Base-by-base conservation (phyloP, 2,888 invertebrate genomes). In the Drosophila parthenogenetica region DNA sequence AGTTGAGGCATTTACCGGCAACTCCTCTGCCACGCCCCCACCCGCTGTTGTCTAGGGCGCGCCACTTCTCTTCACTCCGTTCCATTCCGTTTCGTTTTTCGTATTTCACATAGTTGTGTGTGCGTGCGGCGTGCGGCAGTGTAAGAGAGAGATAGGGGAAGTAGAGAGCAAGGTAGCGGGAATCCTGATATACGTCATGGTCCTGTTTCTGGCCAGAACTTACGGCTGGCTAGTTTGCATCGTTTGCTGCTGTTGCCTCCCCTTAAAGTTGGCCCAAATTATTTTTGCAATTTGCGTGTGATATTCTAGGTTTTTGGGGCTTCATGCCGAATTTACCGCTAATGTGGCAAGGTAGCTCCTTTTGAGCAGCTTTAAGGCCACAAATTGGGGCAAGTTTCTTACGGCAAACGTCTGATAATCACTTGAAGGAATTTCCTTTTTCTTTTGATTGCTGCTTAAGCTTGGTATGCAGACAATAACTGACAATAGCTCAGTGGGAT, bases 21-120 rank as follows among this genome's bases (percentile, higher is more conserved):
- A 14, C 58, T 22, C 43, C 35, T 13, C 29, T 35, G 17, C 43
- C 29, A 14, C 42, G 5, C 29, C n/a, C 19, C 16, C 32, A 5
- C 10, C n/a, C n/a, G 10, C 35, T 14, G 35, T 13, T 43, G 13
- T 53, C 17, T 37, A 16, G 11, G 7, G 25, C 14, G 32, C n/a
- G 22, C 22, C 25, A 8, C n/a, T 53, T n/a, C 35, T 10, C n/a
- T 53, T n/a, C 35, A 14, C 25, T 13, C n/a, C 25, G 22, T 22
- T 51, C 19, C 54, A 32, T 65, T 64, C 79, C 62, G 60, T 62
- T 75, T 70, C 84, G 84, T 84, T 89, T 87, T 87, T 83, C 89
- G 84, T 87, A 83, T 89, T 89, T 87, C 77, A 87, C 85, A 86
- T 86, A 84, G 72, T 85, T 87, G 81, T 84, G 81, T 84, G 82